Evolutionary conservation across 2,888 invertebrate species (phyloP), one percentile per base, ranked within the genome.

Genomic region (Adelognathus sp.): DNA sequence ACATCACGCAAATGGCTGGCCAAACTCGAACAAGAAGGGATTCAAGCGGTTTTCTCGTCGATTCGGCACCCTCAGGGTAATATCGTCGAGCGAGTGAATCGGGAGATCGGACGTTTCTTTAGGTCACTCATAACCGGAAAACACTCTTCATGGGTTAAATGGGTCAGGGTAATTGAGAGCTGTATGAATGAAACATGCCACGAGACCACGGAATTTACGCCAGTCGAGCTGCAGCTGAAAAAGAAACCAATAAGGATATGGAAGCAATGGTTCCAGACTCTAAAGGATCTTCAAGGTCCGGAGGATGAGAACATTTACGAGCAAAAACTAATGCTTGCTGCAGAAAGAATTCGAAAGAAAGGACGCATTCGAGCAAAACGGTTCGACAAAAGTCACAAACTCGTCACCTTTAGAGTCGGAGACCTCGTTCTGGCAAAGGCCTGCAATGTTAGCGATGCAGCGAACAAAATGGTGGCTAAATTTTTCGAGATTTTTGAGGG

Each of bases 401-500:
- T 52, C 2, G n/a, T 21, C 3, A 0, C 0, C 11, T 52, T 52
- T 11, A 4, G 4, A n/a, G 52, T 27, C 4, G 52, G 52, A 11
- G 54, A 67, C 2, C 6, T 54, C 0, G 66, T 67, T 0, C 11
- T 67, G 9, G 39, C 39, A 0, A 66, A 54, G 4, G 52, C 36
- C 1, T 36, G 9, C 1, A 27, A 54, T 4, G 52, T 52, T 1
- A 16, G 33, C 3, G 54, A 67, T n/a, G n/a, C n/a, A n/a, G n/a
- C n/a, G n/a, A n/a, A n/a, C n/a, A n/a, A n/a, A n/a, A n/a, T n/a
- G n/a, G n/a, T n/a, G n/a, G n/a, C n/a, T 44, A 61, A 61, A 61
- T 61, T 44, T 6, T 29, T 61, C 27, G 3, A 41, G 0, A 33
- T 66, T 0, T 66, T 52, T 27, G 66, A 66, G 14, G 66, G 66